Conservation (phyloP, 2,888 invertebrate genomes). For the Pandemis cinnamomeana region DNA sequence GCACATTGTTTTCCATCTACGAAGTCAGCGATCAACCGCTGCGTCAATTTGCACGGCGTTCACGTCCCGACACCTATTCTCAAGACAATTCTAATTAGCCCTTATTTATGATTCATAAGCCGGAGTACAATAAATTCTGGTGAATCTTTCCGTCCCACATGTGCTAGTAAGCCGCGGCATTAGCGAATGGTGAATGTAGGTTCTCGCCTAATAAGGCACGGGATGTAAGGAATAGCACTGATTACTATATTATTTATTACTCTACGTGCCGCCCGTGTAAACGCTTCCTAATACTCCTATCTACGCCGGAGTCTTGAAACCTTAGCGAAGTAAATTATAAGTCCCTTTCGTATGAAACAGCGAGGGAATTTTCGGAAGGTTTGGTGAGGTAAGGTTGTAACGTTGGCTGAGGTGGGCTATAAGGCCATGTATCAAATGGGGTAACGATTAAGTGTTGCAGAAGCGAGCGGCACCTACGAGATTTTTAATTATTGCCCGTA, state of each 20-base stretch:
- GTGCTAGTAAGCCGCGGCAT: constrained; percentile 80
- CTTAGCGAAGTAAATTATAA: constrained; percentile 54
- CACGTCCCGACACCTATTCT: constrained; percentile 59
- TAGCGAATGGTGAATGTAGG: constrained; percentile 83
- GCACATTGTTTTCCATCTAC: not conserved
- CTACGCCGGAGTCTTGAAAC: constrained; percentile 69
- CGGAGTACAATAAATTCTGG: constrained; percentile 82
- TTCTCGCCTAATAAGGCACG: constrained; percentile 81
- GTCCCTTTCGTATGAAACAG: constrained; percentile 20
- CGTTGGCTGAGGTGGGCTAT: constrained; percentile 50
- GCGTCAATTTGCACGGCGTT: constrained; percentile 25
- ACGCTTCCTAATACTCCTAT: constrained; percentile 81
- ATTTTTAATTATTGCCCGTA: constrained; percentile 78
- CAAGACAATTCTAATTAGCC: constrained; percentile 80
- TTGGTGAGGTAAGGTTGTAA: constrained; percentile 64
- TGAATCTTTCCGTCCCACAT: constrained; percentile 82
- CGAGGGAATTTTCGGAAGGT: constrained; percentile 15
- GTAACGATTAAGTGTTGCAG: constrained; percentile 77
- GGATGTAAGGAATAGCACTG: constrained; percentile 84
- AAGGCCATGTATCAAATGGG: constrained; percentile 74
- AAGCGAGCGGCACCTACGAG: constrained; percentile 69
- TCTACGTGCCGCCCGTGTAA: constrained; percentile 82
- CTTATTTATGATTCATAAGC: constrained; percentile 85
- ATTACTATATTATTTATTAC: constrained; percentile 85
- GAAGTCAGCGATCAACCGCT: constrained; percentile 30